Evolutionary conservation across 1,140 invertebrate species (phyloP), one percentile per base, ranked within the genome.

Genomic region (Anthonomus grandis): DNA sequence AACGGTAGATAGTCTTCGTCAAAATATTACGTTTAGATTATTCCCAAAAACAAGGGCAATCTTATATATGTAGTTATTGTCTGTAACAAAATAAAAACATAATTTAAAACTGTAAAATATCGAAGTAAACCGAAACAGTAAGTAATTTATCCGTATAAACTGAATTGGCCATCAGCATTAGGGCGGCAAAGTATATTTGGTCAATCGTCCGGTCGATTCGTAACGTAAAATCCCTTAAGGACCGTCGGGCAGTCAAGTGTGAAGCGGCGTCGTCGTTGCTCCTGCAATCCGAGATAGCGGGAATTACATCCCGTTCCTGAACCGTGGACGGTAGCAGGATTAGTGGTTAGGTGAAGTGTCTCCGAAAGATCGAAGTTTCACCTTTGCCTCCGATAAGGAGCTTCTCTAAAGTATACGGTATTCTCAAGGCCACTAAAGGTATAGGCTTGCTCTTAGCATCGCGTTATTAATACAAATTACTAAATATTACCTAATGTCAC

Each of bases 241-340:
- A 48, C 42, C 41, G 45, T 21, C 3, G 37, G 45, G 27, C 54
- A 49, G 45, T 31, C 54, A 49, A 57, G 54, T 57, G 54, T 41
- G 45, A 57, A 57, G 54, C 46, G 37, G 36, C n/a, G 46, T 41
- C n/a, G n/a, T 12, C 46, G 46, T 41, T 46, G 45, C 54, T 57
- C 54, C 54, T 57, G 54, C 54, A 57, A 57, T 57, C 46, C 54
- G 42, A 46, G 54, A 57, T 57, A 57, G 54, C 54, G 21, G 54
- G 54, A 57, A 57, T 57, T 57, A 57, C 54, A 45, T 49, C 54
- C 54, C 54, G 54, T 57, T 47, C 31, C 54, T 49, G 54, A 53
- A 47, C 54, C 36, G 54, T 57, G 54, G 54, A 57, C 54, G 45
- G 13, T 46, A 12, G 44, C 54, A 41, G 54, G 54, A 57, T 57